Conservation (phyloP, 1,140 invertebrate genomes). For the Anadara kagoshimensis region DNA sequence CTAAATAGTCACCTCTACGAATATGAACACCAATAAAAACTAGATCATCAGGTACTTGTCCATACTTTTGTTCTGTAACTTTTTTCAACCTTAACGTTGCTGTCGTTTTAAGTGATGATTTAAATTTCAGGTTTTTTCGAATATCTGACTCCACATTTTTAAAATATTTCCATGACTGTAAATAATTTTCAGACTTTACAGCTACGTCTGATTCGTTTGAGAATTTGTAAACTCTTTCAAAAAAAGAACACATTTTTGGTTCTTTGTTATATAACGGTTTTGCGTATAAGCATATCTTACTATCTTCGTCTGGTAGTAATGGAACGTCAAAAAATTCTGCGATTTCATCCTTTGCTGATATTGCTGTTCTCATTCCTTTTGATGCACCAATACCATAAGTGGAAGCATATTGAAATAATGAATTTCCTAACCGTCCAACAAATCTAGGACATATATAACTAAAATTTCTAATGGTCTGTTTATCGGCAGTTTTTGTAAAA, state of each 20-base stretch:
- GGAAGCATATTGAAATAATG: slow-evolving; percentile 48
- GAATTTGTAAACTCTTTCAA: too few species aligned
- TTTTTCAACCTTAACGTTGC: slow-evolving; percentile 5
- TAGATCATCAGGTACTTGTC: neutral
- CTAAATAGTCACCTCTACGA: slow-evolving; percentile 37
- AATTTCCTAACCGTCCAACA: slow-evolving; percentile 41
- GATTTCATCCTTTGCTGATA: neutral
- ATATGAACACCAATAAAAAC: slow-evolving; percentile 43
- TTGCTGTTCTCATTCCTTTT: neutral
- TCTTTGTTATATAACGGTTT: slow-evolving; percentile 26
- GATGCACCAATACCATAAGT: slow-evolving; percentile 31
- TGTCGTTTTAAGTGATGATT: slow-evolving; percentile 1
- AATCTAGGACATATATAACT: slow-evolving; percentile 6
- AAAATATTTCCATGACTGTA: slow-evolving; percentile 55
- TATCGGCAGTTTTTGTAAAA: too few species aligned
- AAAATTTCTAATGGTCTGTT: too few species aligned
- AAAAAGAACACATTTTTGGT: slow-evolving; percentile 17
- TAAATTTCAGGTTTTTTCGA: slow-evolving; percentile 31
- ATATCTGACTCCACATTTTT: slow-evolving; percentile 24
- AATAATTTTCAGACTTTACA: slow-evolving; percentile 34
- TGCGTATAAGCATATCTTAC: neutral
- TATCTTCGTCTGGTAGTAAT: slow-evolving; percentile 9
- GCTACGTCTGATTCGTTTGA: slow-evolving; percentile 4
- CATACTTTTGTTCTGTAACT: neutral
- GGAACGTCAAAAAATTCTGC: slow-evolving; percentile 1